Evolutionary conservation across 2,797 vertebrate genomes (phyloP).

Genomic region (Rhynchonycteris naso): DNA sequence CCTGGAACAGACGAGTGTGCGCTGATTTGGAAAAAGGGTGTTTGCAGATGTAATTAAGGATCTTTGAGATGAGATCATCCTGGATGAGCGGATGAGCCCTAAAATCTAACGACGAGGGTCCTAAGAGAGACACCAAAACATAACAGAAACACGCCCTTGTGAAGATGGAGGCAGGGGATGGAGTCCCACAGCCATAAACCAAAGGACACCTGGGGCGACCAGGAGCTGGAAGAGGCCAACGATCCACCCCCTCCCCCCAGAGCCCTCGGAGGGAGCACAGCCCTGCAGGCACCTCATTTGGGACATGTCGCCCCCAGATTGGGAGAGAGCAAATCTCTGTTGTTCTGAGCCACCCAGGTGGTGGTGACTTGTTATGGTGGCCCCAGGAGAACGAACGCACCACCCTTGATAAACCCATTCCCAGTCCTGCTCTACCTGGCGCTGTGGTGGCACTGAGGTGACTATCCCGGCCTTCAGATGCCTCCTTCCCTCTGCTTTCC

Average conservation of each 20-base stretch:
- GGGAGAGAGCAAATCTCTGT: neutral
- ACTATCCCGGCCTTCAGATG: rapidly evolving
- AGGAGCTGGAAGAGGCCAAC: neutral
- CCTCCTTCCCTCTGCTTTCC: neutral
- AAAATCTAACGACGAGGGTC: neutral
- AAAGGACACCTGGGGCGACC: neutral
- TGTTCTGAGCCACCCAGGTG: neutral
- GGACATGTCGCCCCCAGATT: neutral
- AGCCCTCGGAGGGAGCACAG: neutral
- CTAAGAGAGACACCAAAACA: neutral
- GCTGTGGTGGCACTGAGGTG: neutral
- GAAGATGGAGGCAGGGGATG: neutral
- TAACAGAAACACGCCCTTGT: neutral
- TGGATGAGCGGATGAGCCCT: neutral
- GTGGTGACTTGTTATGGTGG: neutral
- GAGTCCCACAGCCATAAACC: neutral
- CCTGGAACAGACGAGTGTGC: neutral
- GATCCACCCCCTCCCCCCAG: neutral
- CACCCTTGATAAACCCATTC: neutral
- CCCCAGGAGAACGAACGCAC: neutral
- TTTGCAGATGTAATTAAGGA: neutral
- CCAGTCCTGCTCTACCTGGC: neutral
- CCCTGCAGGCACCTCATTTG: too few relatives aligned
- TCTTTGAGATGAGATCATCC: neutral
- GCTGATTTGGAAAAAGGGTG: neutral